Base-by-base conservation (phyloP, 2,888 invertebrate genomes). In the Drosophila niveifrons region DNA sequence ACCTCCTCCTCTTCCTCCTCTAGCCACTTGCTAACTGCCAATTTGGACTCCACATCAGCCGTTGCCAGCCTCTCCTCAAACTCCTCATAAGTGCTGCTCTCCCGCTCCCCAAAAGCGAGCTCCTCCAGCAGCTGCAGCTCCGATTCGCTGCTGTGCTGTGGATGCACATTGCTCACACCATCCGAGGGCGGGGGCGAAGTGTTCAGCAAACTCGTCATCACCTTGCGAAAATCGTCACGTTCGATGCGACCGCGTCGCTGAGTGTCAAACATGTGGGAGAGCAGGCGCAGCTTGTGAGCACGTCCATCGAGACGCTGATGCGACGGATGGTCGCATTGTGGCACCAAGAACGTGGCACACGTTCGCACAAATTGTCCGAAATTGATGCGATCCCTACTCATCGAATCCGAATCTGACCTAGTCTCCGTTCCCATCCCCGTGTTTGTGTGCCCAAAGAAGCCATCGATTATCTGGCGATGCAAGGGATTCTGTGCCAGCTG, bases 1-100 rank as follows among this genome's bases (percentile, higher is more conserved):
- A 6, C 8, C 31, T 58, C 28, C 23, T 17, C 2, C 0, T 34
- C 1, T 13, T 11, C 8, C 17, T 46, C 44, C 2, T 43, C 50
- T 13, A 79, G 50, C 86, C 82, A 86, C 48, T 85, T 82, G 62
- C 18, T 8, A 1, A 86, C 43, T 2, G 61, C 39, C 31, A 82
- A 65, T 2, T 48, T 50, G 1, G 39, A 47, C 0, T 52, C 52
- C 9, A 86, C 17, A 56, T 72, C 50, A 18, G 59, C 64, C 1
- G 52, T 50, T 9, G 7, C 4, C 1, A 80, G 57, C 0, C 70
- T 55, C 41, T 52, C 3, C 43, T 80, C 72, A 3, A 83, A 83
- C 15, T 51, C 29, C 28, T 56, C 67, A 4, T 77, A 82, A 0
- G 56, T 31, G 4, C 80, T 56, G 9, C 23, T 9, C 4, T 65